phyloP scores from a whole-genome alignment of 2,888 invertebrate species.

The Zhuqinia jingwanae region DNA sequence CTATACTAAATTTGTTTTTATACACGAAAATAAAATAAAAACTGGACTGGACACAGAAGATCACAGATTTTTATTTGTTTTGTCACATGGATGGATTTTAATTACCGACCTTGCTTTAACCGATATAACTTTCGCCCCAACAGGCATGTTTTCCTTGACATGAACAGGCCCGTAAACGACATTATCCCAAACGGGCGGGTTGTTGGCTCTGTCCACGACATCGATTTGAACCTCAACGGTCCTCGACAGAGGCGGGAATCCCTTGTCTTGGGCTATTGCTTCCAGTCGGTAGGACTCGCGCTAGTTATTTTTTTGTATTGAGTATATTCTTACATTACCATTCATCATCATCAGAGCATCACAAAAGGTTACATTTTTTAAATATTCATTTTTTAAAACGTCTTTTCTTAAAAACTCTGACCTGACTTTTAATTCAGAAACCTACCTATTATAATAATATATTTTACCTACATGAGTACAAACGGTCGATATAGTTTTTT shows the following conservation, averaged over 20 bases:
- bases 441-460: no score
- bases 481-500: background rate
- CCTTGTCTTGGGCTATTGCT: slow-evolving; percentile 99
- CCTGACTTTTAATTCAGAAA: no score
- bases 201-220: slow-evolving; percentile 98
- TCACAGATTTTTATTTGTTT: no score
- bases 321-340: no score
- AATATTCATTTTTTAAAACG: background rate
- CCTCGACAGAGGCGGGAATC: slow-evolving; percentile 96
- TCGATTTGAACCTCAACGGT: slow-evolving; percentile 99
- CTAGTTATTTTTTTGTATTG: no score
- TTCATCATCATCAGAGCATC: slow-evolving; percentile 42
- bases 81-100: background rate
- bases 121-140: slow-evolving; percentile 98
- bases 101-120: slow-evolving; percentile 98
- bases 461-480: background rate
- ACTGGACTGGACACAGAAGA: no score
- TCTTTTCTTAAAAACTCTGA: slow-evolving; percentile 17
- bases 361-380: slow-evolving; percentile 35
- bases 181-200: slow-evolving; percentile 94
- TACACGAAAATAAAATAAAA: background rate
- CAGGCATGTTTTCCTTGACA: slow-evolving; percentile 98
- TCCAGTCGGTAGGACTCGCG: slow-evolving; percentile 99
- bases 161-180: slow-evolving; percentile 97
- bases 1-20: background rate